Conservation (phyloP, 2,113 vertebrate genomes). For the Hippopotamus amphibius region DNA sequence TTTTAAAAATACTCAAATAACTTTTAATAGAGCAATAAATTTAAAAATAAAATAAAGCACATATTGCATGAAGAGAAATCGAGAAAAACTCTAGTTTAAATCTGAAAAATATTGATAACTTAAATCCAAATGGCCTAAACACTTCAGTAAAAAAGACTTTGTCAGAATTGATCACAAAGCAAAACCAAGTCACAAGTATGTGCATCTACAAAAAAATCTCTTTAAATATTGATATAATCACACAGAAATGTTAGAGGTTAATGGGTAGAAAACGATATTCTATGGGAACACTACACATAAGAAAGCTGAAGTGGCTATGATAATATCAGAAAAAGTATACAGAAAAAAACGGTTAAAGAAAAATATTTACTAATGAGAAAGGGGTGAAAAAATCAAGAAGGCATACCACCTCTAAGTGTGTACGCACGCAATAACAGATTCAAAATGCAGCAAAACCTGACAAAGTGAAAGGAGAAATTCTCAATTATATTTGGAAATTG, state of each 20-base stretch:
- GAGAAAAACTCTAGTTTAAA: background rate
- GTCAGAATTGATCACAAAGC: background rate
- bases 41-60: background rate
- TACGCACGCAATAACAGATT: background rate
- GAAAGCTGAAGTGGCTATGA: background rate
- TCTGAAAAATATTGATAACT: background rate
- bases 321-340: background rate
- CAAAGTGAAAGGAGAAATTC: background rate
- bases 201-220: background rate
- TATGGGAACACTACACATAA: background rate
- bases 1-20: background rate
- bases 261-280: background rate
- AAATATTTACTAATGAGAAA: background rate
- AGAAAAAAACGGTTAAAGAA: background rate
- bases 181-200: background rate
- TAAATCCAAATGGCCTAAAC: background rate
- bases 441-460: background rate
- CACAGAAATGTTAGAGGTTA: background rate
- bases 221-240: background rate
- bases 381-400: background rate
- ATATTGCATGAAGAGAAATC: background rate
- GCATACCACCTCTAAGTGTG: background rate
- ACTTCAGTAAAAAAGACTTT: background rate
- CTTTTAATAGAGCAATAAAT: background rate
- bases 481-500: background rate